Conservation (phyloP, 2,797 vertebrate genomes). For the Denticeps clupeoides region DNA sequence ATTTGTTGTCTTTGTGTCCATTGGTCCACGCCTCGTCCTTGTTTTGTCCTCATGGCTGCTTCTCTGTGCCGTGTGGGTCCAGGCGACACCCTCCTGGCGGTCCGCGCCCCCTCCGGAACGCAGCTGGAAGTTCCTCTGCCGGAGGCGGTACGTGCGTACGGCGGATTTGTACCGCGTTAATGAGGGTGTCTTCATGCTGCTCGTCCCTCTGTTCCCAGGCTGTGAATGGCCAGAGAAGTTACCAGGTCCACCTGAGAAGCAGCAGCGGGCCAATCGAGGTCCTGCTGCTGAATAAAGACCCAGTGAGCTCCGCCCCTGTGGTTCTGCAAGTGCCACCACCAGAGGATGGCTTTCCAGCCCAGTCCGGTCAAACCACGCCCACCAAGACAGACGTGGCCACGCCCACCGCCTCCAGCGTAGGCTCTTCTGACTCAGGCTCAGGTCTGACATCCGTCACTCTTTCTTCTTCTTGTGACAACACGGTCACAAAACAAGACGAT, state of each 20-base stretch:
- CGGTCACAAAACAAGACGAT: no score
- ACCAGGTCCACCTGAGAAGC: constrained; percentile 94
- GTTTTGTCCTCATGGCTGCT: not conserved
- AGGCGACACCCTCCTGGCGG: constrained; percentile 92
- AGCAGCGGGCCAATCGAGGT: constrained; percentile 88
- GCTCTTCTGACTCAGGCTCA: not conserved
- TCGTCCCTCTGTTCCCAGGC: constrained; percentile 45
- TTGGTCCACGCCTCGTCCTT: not conserved
- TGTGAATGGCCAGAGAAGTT: constrained; percentile 87
- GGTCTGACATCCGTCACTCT: not conserved
- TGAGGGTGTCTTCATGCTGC: no score
- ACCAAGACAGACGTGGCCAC: constrained; percentile 44
- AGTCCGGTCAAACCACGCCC: constrained; percentile 39
- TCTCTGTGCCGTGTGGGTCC: not conserved
- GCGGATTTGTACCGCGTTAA: no score
- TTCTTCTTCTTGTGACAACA: not conserved
- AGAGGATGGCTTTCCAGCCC: constrained; percentile 71
- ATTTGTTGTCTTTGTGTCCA: not conserved
- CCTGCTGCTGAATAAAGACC: constrained; percentile 92
- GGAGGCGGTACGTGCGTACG: constrained; percentile 84
- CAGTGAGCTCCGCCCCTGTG: constrained; percentile 81
- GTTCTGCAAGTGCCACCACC: constrained; percentile 91
- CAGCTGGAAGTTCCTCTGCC: constrained; percentile 91
- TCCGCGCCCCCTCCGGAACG: constrained; percentile 86
- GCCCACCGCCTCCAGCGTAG: constrained; percentile 34